These are phyloP conservation scores for Paedocypris sp. DNA, from an alignment of 2,113 vertebrate genomes.

Conservation along the genomic window DNA sequence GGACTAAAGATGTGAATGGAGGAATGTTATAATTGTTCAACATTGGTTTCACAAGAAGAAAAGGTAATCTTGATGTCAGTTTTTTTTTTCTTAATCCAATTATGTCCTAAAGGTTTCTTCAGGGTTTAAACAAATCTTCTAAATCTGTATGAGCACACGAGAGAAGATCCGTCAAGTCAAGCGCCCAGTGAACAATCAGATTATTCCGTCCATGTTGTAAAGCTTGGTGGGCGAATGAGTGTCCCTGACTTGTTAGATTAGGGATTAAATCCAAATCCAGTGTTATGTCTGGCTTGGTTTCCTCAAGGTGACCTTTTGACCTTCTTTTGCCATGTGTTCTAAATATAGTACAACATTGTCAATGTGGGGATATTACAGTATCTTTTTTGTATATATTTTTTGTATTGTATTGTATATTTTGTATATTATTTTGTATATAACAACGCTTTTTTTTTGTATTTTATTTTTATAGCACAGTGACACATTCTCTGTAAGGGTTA, in stretches of 20 bases:
- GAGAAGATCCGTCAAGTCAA: background rate
- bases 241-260: background rate
- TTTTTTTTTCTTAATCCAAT: conserved; percentile 20
- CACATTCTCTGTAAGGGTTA: background rate
- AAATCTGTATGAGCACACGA: background rate
- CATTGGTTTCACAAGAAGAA: too few species aligned
- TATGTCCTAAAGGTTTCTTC: conserved; percentile 27
- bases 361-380: too few species aligned
- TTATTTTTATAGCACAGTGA: too few species aligned
- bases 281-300: background rate
- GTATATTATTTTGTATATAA: too few species aligned
- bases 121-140: background rate
- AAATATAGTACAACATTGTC: too few species aligned
- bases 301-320: background rate
- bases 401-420: too few species aligned
- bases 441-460: too few species aligned
- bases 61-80: background rate
- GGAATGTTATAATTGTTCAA: too few species aligned
- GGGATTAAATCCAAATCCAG: background rate
- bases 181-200: background rate
- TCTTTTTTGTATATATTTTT: too few species aligned
- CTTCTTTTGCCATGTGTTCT: too few species aligned
- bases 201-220: background rate
- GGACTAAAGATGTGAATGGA: too few species aligned
- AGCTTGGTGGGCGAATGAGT: background rate